Evolutionary conservation across 2,888 invertebrate genomes (phyloP), one percentile per base, ranked within the genome.

Genomic region (Heterodera filipjevi): DNA sequence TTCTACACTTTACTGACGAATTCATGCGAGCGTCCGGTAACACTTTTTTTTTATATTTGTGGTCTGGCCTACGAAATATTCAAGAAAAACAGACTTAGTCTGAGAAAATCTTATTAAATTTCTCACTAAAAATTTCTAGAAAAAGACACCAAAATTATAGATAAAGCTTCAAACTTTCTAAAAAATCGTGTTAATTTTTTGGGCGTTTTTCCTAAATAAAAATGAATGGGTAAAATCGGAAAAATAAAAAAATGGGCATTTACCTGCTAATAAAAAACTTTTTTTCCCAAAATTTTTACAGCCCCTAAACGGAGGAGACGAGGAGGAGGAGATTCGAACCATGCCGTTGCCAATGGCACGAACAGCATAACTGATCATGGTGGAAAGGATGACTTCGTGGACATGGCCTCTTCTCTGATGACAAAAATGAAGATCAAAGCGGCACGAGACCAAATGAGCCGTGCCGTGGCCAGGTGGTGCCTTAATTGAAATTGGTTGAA

Each of bases 371-470:
- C n/a, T n/a, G n/a, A n/a, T n/a, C n/a, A n/a, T 49, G 49, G 0
- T 49, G 49, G 16, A 19, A 16, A 19, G 16, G 3, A 5, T 49
- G 49, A 12, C 19, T 10, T 30, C 6, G 33, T 6, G 33, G 33
- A 68, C 33, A 68, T 68, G 68, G 68, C 68, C 19, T 22, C 32
- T 22, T 44, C 68, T n/a, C 64, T 82, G 46, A 74, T 80, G 46
- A 86, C 85, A 14, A 86, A 86, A 76, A 81, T 82, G 53, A 85
- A 84, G 72, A 71, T 85, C 68, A 71, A 78, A 71, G 77, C 80
- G 33, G 77, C 82, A n/a, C 22, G 30, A 30, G 53, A 73, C 12
- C 66, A 64, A 75, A 75, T 85, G 22, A 66, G 64, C 22, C 75
- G 73, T 22, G 80, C 85, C 12, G 46, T 73, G 33, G 75, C 77